These are phyloP conservation scores for Dasysyrphus tricinctus DNA, from an alignment of 2,888 invertebrate genomes.

Conservation along the genomic window DNA sequence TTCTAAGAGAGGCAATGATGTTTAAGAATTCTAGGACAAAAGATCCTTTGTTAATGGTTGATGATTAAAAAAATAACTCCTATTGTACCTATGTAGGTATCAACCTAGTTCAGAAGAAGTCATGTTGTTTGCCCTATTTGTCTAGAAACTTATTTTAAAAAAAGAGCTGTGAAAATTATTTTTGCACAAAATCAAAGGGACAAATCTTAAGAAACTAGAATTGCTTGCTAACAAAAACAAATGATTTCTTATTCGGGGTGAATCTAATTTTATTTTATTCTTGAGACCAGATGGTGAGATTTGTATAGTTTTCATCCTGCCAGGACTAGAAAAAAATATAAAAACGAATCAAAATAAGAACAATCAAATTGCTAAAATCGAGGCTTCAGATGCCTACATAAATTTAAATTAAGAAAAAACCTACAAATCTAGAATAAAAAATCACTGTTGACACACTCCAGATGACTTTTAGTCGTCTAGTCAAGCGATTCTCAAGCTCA, in stretches of 20 bases:
- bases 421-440: too few relatives aligned
- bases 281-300: neutral
- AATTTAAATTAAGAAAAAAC: too few relatives aligned
- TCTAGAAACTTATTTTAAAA: neutral
- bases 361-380: too few relatives aligned
- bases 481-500: too few relatives aligned
- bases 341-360: too few relatives aligned
- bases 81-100: neutral
- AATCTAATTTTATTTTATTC: neutral
- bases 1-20: neutral
- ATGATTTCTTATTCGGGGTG: neutral
- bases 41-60: slow-evolving; percentile 19
- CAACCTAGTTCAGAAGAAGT: neutral
- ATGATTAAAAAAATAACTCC: neutral
- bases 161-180: neutral
- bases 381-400: too few relatives aligned
- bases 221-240: neutral
- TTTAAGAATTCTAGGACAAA: slow-evolving; percentile 45
- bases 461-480: too few relatives aligned
- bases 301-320: neutral
- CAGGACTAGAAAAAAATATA: too few relatives aligned
- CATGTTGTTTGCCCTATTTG: slow-evolving; percentile 26
- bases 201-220: neutral
- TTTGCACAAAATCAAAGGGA: neutral
- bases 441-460: too few relatives aligned